phyloP scores from a whole-genome alignment of 2,797 vertebrate genomes.

The Anguilla anguilla region DNA sequence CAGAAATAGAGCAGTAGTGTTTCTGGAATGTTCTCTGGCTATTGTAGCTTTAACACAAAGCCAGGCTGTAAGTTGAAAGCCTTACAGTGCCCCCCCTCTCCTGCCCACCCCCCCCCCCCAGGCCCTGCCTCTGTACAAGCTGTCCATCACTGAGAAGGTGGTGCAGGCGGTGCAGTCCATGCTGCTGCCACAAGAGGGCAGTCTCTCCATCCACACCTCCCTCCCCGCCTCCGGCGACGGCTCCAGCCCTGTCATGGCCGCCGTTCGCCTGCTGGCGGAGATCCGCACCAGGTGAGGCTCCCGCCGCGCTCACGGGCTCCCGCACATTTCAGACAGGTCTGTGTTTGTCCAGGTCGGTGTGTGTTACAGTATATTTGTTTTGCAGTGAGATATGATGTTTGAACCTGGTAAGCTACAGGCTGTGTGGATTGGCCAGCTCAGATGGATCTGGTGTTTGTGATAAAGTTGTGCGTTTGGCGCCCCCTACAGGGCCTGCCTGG shows the following conservation, averaged over 20 bases:
- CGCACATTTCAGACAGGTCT: too few species aligned
- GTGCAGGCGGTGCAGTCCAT: constrained; percentile 99
- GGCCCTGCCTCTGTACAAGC: constrained; percentile 97
- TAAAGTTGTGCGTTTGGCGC: not conserved
- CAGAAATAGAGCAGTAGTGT: not conserved
- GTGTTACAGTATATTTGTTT: too few species aligned
- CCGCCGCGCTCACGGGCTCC: not conserved
- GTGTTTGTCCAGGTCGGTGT: not conserved
- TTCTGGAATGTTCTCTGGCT: not conserved
- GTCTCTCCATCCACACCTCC: constrained; percentile 97
- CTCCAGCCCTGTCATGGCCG: constrained; percentile 97
- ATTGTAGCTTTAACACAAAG: constrained; percentile 12
- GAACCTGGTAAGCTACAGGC: too few species aligned
- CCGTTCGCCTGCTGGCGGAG: constrained; percentile 94
- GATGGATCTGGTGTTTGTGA: too few species aligned
- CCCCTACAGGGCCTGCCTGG: constrained; percentile 87
- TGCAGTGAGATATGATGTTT: too few species aligned
- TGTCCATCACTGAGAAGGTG: constrained; percentile 99
- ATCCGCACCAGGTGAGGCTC: constrained; percentile 89
- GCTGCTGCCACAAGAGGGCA: constrained; percentile 98
- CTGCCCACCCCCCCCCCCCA: constrained; percentile 48
- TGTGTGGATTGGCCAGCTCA: too few species aligned
- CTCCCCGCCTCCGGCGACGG: constrained; percentile 96
- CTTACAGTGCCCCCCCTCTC: constrained; percentile 45
- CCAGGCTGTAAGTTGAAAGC: constrained; percentile 47